These are phyloP conservation scores for Bubo bubo DNA, from an alignment of 2,113 vertebrate species.

Conservation along the genomic window DNA sequence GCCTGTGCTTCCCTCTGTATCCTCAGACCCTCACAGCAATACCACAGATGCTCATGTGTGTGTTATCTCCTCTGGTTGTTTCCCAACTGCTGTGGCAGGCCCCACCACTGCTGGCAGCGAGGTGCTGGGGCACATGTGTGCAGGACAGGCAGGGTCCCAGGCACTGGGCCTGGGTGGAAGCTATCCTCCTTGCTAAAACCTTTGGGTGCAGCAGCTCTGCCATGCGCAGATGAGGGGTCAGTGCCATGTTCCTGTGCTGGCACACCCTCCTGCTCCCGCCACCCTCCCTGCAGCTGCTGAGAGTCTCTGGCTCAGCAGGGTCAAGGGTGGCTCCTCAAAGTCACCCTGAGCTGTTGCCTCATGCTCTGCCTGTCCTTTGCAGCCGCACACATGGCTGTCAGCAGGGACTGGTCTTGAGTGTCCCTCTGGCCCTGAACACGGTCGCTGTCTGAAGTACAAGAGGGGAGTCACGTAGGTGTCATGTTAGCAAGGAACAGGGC, in stretches of 20 bases:
- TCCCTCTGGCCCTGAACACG: background rate
- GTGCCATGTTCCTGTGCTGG: rapidly evolving
- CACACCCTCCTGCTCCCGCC: background rate
- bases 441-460: background rate
- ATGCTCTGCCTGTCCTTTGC: background rate
- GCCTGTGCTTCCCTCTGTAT: background rate
- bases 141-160: background rate
- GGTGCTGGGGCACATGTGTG: rapidly evolving
- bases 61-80: background rate
- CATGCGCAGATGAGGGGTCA: rapidly evolving
- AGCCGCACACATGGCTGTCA: rapidly evolving
- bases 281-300: background rate
- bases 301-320: background rate
- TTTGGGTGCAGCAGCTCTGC: rapidly evolving
- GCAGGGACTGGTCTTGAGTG: background rate
- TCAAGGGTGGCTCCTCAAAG: background rate
- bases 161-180: background rate
- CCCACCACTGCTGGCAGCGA: rapidly evolving
- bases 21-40: background rate
- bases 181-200: background rate
- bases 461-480: rapidly evolving
- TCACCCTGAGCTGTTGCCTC: background rate
- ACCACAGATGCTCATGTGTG: rapidly evolving
- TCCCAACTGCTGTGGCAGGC: background rate
- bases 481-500: rapidly evolving